These are phyloP conservation scores for Sycophaga agraensis DNA, from an alignment of 1,140 invertebrate species.

Conservation along the genomic window DNA sequence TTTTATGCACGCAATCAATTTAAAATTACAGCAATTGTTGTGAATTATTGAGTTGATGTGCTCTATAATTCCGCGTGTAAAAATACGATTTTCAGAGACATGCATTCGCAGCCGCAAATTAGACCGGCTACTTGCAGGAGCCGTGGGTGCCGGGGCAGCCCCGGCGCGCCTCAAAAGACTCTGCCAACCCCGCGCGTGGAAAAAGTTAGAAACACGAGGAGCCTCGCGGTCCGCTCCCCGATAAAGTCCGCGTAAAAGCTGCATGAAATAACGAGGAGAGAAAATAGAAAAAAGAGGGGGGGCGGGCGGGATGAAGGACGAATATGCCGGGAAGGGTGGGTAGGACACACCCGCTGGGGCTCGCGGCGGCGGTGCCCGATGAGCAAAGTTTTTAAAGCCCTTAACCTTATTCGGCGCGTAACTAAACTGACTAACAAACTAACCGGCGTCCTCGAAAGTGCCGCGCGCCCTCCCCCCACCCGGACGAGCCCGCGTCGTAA, in stretches of 20 bases:
- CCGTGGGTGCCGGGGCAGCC: no score
- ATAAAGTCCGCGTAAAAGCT: background rate
- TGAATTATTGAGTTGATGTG: no score
- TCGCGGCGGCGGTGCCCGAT: slow-evolving; percentile 35
- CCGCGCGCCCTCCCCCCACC: slow-evolving; percentile 34
- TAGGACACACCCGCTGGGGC: background rate
- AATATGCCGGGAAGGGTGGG: background rate
- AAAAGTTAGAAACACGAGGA: no score
- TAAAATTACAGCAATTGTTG: no score
- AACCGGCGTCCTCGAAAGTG: slow-evolving; percentile 45
- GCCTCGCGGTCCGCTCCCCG: no score
- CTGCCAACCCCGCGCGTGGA: no score
- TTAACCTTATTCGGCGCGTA: slow-evolving; percentile 46
- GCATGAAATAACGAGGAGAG: background rate
- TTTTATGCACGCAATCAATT: no score
- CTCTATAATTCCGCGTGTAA: no score
- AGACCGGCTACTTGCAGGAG: no score
- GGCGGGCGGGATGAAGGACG: background rate
- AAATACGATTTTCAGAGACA: no score
- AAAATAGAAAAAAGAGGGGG: slow-evolving; percentile 15
- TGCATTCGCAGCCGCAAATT: no score
- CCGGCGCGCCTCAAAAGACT: no score
- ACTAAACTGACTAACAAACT: slow-evolving; percentile 47
- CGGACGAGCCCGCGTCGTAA: slow-evolving; percentile 35
- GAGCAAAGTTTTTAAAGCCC: slow-evolving; percentile 47